Evolutionary conservation across 2,888 invertebrate species (phyloP).

Genomic region (Drosophila hamatofila): DNA sequence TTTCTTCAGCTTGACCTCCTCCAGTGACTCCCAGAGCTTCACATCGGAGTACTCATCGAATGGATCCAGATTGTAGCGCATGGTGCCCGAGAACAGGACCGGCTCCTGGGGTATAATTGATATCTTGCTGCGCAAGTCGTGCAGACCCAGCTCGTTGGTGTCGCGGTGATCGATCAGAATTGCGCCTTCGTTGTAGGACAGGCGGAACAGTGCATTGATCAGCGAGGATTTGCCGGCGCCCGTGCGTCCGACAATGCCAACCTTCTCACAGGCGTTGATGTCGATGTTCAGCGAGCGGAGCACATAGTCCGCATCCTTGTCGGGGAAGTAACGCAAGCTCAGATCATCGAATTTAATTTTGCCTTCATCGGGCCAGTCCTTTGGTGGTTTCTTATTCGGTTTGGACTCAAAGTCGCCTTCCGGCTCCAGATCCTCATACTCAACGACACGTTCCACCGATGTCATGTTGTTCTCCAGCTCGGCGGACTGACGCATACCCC

Average conservation of each 20-base stretch:
- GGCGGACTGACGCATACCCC: slow-evolving; percentile 97
- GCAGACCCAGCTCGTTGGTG: slow-evolving; percentile 89
- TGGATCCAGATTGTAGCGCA: slow-evolving; percentile 95
- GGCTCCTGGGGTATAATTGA: slow-evolving; percentile 95
- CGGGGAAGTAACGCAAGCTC: slow-evolving; percentile 89
- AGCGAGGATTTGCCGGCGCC: slow-evolving; percentile 91
- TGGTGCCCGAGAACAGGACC: slow-evolving; percentile 93
- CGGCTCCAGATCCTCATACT: slow-evolving; percentile 87
- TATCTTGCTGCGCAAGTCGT: slow-evolving; percentile 90
- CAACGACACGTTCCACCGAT: slow-evolving; percentile 92
- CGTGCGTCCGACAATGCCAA: slow-evolving; percentile 90
- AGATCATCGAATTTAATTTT: slow-evolving; percentile 89
- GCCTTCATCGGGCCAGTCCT: slow-evolving; percentile 91
- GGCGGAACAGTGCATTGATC: slow-evolving; percentile 90
- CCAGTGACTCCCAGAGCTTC: slow-evolving; percentile 93
- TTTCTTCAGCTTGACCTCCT: slow-evolving; percentile 90
- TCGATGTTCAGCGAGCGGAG: slow-evolving; percentile 89
- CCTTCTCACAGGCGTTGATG: slow-evolving; percentile 89
- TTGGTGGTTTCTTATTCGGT: slow-evolving; percentile 88
- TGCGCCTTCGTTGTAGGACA: slow-evolving; percentile 91
- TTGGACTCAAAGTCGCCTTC: slow-evolving; percentile 89
- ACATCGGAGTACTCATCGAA: slow-evolving; percentile 92
- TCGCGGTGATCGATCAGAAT: slow-evolving; percentile 93
- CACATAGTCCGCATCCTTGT: slow-evolving; percentile 88
- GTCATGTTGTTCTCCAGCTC: slow-evolving; percentile 96